Percentiles rank a stretch among this genome's conserved stretches.
Evolutionary conservation across 1,140 invertebrate species (phyloP).

Genomic region (Zeugodacus cucurbitae): DNA sequence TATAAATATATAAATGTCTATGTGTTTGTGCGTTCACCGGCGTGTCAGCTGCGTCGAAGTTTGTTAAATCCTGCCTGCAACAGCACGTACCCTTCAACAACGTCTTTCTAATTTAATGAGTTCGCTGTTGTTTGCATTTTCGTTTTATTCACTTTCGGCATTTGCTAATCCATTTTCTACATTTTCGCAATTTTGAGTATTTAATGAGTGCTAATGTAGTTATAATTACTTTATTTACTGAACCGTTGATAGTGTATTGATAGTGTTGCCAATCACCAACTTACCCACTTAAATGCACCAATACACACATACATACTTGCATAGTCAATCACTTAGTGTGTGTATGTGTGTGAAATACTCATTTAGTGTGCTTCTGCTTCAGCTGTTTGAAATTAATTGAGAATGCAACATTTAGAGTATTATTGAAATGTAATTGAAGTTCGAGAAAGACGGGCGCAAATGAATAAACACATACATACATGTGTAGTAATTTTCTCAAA

Average conservation of each 20-base stretch:
- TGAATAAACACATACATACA: too few species aligned
- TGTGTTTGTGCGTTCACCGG: background rate
- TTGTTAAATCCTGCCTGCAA: background rate
- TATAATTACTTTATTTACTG: slow-evolving; percentile 30
- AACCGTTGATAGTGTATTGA: slow-evolving; percentile 10
- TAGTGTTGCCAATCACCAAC: slow-evolving; percentile 1
- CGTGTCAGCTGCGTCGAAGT: background rate
- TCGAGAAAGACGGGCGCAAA: too few species aligned
- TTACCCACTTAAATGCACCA: background rate
- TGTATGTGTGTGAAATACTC: background rate
- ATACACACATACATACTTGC: background rate
- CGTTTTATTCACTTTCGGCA: background rate
- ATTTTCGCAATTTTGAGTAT: background rate
- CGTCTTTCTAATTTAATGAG: slow-evolving; percentile 4
- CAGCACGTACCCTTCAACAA: background rate
- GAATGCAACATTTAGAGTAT: background rate
- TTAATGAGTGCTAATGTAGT: slow-evolving; percentile 17
- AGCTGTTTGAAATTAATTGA: background rate
- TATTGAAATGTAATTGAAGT: background rate
- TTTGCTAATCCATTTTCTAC: background rate
- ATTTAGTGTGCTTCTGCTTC: background rate
- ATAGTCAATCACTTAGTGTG: background rate
- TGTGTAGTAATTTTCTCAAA: too few species aligned
- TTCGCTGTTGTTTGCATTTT: slow-evolving; percentile 8
- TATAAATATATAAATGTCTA: too few species aligned